These are phyloP conservation scores for Eulemur albifrons DNA, from an alignment of 2,797 vertebrate species.

Conservation along the genomic window DNA sequence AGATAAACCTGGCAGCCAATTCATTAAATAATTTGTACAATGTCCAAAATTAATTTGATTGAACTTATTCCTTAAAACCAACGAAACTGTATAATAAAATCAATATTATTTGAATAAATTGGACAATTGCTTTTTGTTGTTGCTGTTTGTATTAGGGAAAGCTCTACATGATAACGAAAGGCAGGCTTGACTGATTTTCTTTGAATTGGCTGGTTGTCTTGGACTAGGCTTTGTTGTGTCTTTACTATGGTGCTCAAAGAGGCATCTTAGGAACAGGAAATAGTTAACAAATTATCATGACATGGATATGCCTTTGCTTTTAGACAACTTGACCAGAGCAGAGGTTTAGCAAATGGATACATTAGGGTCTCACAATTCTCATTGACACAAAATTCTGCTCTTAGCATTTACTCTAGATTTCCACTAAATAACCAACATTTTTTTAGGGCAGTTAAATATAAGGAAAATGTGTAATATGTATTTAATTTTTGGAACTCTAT, in stretches of 20 bases:
- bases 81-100: not conserved
- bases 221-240: not conserved
- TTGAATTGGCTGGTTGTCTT: not conserved
- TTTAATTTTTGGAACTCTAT: not conserved
- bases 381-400: not conserved
- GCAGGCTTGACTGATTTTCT: not conserved
- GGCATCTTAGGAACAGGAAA: not conserved
- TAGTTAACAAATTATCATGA: not conserved
- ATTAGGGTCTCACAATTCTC: constrained; percentile 15
- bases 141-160: constrained; percentile 4
- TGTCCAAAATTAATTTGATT: not conserved
- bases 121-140: not conserved
- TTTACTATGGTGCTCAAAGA: not conserved
- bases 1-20: not conserved
- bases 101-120: not conserved
- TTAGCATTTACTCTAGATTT: not conserved
- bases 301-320: not conserved
- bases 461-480: not conserved
- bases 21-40: not conserved
- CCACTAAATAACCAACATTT: not conserved
- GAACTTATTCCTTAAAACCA: not conserved
- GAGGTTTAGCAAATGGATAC: not conserved
- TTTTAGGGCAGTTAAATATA: not conserved
- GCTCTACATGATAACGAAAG: not conserved
- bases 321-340: not conserved